Evolutionary conservation across 2,888 invertebrate species (phyloP).

Genomic region (Anthoptus insignis): DNA sequence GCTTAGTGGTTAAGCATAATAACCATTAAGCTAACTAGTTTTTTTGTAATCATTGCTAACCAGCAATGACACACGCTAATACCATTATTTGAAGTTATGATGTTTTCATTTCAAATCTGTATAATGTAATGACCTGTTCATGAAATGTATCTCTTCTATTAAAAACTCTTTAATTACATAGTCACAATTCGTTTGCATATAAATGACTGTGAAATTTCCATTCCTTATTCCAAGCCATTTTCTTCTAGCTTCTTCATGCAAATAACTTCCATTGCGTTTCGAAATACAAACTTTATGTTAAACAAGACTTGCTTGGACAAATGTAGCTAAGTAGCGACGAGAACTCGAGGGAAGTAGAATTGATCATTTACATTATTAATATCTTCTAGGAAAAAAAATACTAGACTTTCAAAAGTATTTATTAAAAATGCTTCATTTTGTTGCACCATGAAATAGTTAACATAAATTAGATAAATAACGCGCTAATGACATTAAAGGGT

Average conservation of each 20-base stretch:
- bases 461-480: too few species aligned
- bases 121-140: neutral
- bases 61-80: too few species aligned
- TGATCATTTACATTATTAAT: neutral
- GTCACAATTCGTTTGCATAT: constrained; percentile 77
- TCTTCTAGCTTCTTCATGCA: constrained; percentile 69
- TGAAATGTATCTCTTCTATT: constrained; percentile 5
- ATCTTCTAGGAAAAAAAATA: neutral
- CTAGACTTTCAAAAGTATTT: too few species aligned
- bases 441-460: too few species aligned
- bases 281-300: constrained; percentile 72
- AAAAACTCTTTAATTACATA: constrained; percentile 73
- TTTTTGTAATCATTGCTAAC: too few species aligned
- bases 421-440: too few species aligned
- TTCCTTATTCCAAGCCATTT: constrained; percentile 72
- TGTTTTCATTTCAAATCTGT: neutral
- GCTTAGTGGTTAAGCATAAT: too few species aligned
- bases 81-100: too few species aligned
- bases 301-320: constrained; percentile 68
- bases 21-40: too few species aligned
- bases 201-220: constrained; percentile 73
- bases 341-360: constrained; percentile 52
- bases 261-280: constrained; percentile 66
- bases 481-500: too few species aligned
- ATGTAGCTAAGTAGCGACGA: constrained; percentile 52